Conservation (phyloP, 2,113 vertebrate genomes). For the Callopanchax toddi region DNA sequence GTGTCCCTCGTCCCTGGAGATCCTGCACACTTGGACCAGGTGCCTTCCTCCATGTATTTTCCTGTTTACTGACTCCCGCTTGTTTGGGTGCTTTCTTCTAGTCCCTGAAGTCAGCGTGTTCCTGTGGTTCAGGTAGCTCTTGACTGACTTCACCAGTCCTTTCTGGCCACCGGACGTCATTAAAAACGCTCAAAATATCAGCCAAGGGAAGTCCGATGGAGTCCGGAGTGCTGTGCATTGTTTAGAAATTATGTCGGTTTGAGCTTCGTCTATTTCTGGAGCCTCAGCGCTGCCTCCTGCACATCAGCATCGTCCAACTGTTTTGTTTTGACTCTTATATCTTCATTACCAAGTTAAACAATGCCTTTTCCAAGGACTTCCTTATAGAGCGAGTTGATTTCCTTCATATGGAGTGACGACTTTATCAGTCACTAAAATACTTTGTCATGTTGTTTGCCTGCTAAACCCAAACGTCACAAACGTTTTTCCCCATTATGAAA, state of each 20-base stretch:
- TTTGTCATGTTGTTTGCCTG: neutral
- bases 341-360: conserved; percentile 68
- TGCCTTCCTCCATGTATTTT: conserved; percentile 78
- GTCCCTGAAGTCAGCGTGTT: conserved; percentile 72
- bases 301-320: conserved; percentile 52
- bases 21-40: conserved; percentile 63
- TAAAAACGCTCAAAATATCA: conserved; percentile 71
- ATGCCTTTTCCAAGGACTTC: conserved; percentile 66
- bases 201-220: conserved; percentile 68
- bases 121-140: conserved; percentile 56
- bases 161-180: conserved; percentile 69
- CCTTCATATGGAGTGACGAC: conserved; percentile 29
- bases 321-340: conserved; percentile 56
- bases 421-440: conserved; percentile 26
- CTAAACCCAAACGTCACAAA: neutral
- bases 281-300: conserved; percentile 38
- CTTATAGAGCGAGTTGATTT: conserved; percentile 57
- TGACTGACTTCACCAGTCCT: conserved; percentile 51
- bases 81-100: conserved; percentile 78
- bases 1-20: conserved; percentile 70
- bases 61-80: conserved; percentile 77
- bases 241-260: conserved; percentile 64
- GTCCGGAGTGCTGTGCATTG: conserved; percentile 66
- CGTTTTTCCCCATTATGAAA: too few relatives aligned
- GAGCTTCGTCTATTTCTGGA: conserved; percentile 68